Evolutionary conservation across 2,797 vertebrate genomes (phyloP).

Genomic region (Xenops minutus): DNA sequence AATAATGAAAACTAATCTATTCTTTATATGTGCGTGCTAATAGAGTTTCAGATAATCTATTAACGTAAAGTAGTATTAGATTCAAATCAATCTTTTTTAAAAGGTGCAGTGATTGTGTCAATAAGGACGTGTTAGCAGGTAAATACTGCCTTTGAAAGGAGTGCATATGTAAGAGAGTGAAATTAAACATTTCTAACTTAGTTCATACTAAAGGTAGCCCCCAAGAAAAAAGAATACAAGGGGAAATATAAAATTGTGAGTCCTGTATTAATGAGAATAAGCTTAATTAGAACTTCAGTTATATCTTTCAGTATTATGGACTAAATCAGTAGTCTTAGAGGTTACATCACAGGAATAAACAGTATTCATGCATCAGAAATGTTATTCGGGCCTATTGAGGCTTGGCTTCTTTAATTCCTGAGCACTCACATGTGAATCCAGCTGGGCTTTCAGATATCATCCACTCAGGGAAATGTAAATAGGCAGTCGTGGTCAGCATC

Average conservation of each 20-base stretch:
- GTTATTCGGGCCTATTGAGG: not conserved
- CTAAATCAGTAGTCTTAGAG: not conserved
- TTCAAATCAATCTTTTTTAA: not conserved
- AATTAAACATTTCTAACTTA: not conserved
- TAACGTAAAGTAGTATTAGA: not conserved
- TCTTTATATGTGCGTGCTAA: not conserved
- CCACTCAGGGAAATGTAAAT: not conserved
- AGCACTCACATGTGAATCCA: not conserved
- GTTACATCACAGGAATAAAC: not conserved
- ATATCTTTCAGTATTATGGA: not conserved
- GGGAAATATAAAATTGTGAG: not conserved
- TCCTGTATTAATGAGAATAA: slow-evolving; percentile 20
- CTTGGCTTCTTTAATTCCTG: not conserved
- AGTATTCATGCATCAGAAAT: not conserved
- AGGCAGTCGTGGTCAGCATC: not conserved
- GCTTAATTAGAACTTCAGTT: not conserved
- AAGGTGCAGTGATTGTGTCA: not conserved
- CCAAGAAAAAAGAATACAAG: not conserved
- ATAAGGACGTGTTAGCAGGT: not conserved
- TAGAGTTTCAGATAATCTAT: not conserved
- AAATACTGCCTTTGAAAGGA: not conserved
- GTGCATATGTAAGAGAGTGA: not conserved
- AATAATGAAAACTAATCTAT: not conserved
- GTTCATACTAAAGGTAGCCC: not conserved
- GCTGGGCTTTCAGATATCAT: not conserved